These are phyloP conservation scores for Syngnathus floridae DNA, from an alignment of 2,113 vertebrate species.

Conservation along the genomic window DNA sequence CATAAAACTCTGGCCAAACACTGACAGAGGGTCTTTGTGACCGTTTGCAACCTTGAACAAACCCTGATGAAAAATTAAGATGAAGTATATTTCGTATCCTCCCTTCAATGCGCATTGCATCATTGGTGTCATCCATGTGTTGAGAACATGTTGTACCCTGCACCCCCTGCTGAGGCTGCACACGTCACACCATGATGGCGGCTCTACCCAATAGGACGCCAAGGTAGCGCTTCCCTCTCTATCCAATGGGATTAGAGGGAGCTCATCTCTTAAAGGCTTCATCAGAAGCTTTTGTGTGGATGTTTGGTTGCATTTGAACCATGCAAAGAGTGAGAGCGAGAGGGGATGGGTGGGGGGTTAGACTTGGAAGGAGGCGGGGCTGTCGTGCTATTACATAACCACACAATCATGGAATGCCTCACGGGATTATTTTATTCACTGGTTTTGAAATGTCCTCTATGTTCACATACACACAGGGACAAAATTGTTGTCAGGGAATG, in stretches of 20 bases:
- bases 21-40: too few relatives aligned
- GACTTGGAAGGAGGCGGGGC: slow-evolving; percentile 21
- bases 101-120: neutral
- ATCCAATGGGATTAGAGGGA: slow-evolving; percentile 43
- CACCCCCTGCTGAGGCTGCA: slow-evolving; percentile 18
- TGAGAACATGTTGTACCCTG: slow-evolving; percentile 18
- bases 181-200: slow-evolving; percentile 13
- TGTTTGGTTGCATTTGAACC: slow-evolving; percentile 10
- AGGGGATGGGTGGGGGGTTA: neutral
- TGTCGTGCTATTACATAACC: slow-evolving; percentile 29
- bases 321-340: neutral
- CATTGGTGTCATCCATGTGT: neutral
- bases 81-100: too few relatives aligned
- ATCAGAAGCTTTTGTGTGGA: neutral
- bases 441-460: neutral
- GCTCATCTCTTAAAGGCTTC: slow-evolving; percentile 15
- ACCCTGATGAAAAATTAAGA: too few relatives aligned
- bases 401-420: neutral
- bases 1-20: too few relatives aligned
- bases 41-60: too few relatives aligned
- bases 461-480: neutral
- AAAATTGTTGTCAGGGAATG: too few relatives aligned
- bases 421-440: neutral
- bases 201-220: slow-evolving; percentile 30
- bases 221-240: slow-evolving; percentile 17